A percentile compares a stretch with the other conserved stretches of the same genome.
Evolutionary conservation across 2,888 invertebrate species (phyloP).

Genomic region (Sturmia bella): DNA sequence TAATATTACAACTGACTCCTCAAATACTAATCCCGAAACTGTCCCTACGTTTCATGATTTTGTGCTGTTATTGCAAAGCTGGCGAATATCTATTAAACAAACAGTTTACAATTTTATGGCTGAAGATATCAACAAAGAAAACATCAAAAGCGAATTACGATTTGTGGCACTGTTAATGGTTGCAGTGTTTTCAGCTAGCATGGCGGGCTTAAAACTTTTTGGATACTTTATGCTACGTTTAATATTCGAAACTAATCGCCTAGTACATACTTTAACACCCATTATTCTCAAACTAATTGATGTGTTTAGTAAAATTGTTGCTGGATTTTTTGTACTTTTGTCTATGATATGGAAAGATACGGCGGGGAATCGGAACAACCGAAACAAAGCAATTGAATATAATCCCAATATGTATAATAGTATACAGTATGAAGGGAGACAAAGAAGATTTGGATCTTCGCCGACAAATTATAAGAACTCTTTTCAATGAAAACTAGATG

Average conservation of each 20-base stretch:
- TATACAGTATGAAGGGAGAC: conserved; percentile 69
- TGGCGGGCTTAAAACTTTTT: conserved; percentile 83
- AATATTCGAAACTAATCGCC: conserved; percentile 83
- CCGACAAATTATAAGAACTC: no score
- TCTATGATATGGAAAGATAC: conserved; percentile 84
- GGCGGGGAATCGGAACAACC: conserved; percentile 71
- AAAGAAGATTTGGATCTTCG: conserved; percentile 15
- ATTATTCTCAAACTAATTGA: conserved; percentile 85
- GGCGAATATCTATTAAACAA: conserved; percentile 76
- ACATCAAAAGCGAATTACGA: conserved; percentile 77
- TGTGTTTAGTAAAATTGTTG: conserved; percentile 84
- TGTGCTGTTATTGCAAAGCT: conserved; percentile 73
- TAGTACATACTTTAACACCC: conserved; percentile 84
- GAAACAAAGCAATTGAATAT: conserved; percentile 59
- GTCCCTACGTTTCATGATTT: conserved; percentile 75
- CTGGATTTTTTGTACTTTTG: conserved; percentile 85
- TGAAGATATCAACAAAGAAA: conserved; percentile 78
- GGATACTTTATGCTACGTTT: conserved; percentile 85
- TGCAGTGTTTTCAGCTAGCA: conserved; percentile 83
- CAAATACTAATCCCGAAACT: not conserved
- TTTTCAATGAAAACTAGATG: no score
- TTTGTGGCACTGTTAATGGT: conserved; percentile 81
- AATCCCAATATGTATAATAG: conserved; percentile 70
- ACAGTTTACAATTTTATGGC: conserved; percentile 77
- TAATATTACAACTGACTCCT: conserved; percentile 5